phyloP scores from a whole-genome alignment of 2,797 vertebrate species.

The Enteromius fasciolatus region DNA sequence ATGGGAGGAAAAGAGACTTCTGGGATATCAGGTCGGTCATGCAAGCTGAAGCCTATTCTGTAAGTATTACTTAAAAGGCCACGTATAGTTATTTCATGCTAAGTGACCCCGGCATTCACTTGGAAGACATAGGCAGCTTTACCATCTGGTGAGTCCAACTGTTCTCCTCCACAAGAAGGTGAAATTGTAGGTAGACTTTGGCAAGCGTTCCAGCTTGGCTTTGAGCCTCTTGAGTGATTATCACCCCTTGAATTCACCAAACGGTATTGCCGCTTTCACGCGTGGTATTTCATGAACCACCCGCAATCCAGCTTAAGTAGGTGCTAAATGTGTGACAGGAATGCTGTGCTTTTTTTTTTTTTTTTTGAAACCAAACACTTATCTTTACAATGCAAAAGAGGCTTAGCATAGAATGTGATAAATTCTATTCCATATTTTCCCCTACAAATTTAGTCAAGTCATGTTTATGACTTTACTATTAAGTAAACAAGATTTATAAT shows the following conservation, averaged over 20 bases:
- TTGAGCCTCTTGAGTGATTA: conserved; percentile 17
- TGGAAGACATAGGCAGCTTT: conserved; percentile 25
- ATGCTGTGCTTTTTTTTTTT: background rate
- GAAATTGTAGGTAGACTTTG: conserved; percentile 22
- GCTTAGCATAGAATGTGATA: background rate
- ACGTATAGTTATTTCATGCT: conserved; percentile 38
- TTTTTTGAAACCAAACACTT: background rate
- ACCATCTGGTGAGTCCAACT: conserved; percentile 40
- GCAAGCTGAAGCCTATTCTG: conserved; percentile 28
- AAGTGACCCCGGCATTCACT: conserved; percentile 29
- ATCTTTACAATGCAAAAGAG: background rate
- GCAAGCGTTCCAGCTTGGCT: conserved; percentile 1
- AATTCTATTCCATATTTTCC: background rate
- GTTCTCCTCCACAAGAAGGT: conserved; percentile 22
- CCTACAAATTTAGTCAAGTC: background rate
- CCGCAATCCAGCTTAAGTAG: background rate
- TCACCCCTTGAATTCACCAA: conserved; percentile 2
- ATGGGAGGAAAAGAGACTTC: background rate
- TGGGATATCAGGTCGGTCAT: conserved; percentile 19
- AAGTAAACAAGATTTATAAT: background rate
- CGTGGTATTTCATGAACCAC: background rate
- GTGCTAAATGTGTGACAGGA: background rate
- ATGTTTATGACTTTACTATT: background rate
- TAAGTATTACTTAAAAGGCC: conserved; percentile 43
- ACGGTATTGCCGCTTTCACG: background rate